Evolutionary conservation across 2,888 invertebrate genomes (phyloP).

Genomic region (Agapetus fuscipes): DNA sequence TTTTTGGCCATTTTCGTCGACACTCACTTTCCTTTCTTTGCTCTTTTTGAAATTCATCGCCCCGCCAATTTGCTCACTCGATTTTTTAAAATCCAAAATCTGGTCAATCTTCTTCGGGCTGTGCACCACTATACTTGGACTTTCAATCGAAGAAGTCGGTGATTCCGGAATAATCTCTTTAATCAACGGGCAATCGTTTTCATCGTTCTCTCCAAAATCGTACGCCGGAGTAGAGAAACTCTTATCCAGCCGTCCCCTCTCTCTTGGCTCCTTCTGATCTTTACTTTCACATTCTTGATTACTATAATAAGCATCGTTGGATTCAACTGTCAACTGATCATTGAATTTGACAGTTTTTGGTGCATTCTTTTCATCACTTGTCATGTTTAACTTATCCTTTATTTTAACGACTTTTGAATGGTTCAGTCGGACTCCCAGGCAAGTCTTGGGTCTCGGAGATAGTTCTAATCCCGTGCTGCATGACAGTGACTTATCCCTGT

Average conservation of each 20-base stretch:
- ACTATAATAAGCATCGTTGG: constrained; percentile 22
- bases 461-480: constrained; percentile 66
- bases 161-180: constrained; percentile 35
- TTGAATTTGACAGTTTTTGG: constrained; percentile 24
- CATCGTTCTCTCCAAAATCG: constrained; percentile 43
- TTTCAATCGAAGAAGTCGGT: constrained; percentile 27
- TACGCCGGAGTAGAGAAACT: constrained; percentile 77
- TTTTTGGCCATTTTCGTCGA: constrained; percentile 19
- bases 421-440: constrained; percentile 39
- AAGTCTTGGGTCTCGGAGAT: constrained; percentile 58
- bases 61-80: constrained; percentile 33
- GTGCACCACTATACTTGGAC: constrained; percentile 25
- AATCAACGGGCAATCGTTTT: constrained; percentile 23
- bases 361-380: constrained; percentile 26
- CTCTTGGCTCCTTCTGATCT: constrained; percentile 21
- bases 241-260: constrained; percentile 59
- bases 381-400: constrained; percentile 12
- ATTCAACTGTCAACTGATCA: constrained; percentile 16
- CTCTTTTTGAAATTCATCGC: constrained; percentile 30
- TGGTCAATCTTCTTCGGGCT: constrained; percentile 34
- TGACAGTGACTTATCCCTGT: constrained; percentile 68
- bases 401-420: constrained; percentile 22
- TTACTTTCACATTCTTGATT: no score
- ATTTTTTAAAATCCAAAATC: constrained; percentile 37
- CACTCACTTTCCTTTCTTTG: constrained; percentile 14